Evolutionary conservation across 2,113 vertebrate genomes (phyloP), one percentile per base, ranked within the genome.

Genomic region (Oncorhynchus mykiss): DNA sequence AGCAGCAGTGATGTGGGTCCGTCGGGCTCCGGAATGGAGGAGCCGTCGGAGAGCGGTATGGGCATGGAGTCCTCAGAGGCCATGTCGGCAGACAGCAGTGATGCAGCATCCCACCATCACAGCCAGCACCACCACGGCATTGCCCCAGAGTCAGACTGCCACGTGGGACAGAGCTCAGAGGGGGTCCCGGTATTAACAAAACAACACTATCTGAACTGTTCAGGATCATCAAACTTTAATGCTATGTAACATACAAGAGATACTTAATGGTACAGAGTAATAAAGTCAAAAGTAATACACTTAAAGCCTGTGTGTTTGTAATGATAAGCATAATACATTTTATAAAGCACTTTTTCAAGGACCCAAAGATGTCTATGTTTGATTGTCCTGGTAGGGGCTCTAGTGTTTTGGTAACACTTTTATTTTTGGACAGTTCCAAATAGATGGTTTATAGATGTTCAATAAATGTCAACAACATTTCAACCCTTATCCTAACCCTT

Each of bases 81-180:
- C 72, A 94, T 96, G 93, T 96, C 96, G 2, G 97, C 97, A 0
- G 97, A 98, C 90, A 97, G 97, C 92, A 97, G 96, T 67, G 96
- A 97, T 70, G 88, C 96, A 0, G 94, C 57, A 9, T 45, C 39
- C 9, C 39, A 3, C 9, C 39, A 45, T 11, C 39, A 45, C 39
- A 11, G 39, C 39, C 39, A 45, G 39, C 39, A 12, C 39, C 39
- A 65, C 62, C 62, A 65, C 2, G 3, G 24, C 27, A 80, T 85
- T 1, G 89, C 77, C 16, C 93, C 93, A 5, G 94, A 95, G 71
- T 93, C 93, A 25, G 96, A 98, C 51, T 96, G 95, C 4, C 93
- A 92, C 1, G 95, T 97, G 68, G 96, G 96, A 67, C 96, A 98
- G 89, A 98, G 97, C 86, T 97, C 96, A 0, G 96, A 97, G 87